Conservation (phyloP, 2,888 invertebrate genomes). For the Torymus texanus region DNA sequence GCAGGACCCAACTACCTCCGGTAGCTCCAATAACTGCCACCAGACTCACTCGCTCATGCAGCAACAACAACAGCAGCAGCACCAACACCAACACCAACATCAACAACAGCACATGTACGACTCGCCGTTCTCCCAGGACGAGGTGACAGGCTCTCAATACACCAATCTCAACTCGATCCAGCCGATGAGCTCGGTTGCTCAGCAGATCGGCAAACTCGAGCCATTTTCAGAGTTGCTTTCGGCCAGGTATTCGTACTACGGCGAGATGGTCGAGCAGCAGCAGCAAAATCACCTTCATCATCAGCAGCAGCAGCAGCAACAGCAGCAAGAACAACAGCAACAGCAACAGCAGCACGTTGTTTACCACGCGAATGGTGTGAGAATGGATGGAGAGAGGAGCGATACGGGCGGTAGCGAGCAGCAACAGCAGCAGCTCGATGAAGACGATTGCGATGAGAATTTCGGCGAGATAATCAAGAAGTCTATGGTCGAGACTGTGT, state of each 20-base stretch:
- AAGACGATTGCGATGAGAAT: slow-evolving; percentile 80
- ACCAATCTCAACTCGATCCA: slow-evolving; percentile 81
- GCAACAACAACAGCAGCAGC: slow-evolving; percentile 48
- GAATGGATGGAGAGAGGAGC: slow-evolving; percentile 57
- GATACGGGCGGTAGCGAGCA: neutral
- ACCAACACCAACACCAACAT: slow-evolving; percentile 46
- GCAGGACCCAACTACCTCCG: slow-evolving; percentile 57
- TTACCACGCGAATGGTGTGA: slow-evolving; percentile 55
- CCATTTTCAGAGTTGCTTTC: slow-evolving; percentile 81
- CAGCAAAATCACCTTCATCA: slow-evolving; percentile 57
- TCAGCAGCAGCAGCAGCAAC: slow-evolving; percentile 51
- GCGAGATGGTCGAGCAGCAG: slow-evolving; percentile 66
- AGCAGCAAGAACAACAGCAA: slow-evolving; percentile 51
- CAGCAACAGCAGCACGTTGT: slow-evolving; percentile 56
- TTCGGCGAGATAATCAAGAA: slow-evolving; percentile 95
- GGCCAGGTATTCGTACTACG: slow-evolving; percentile 77
- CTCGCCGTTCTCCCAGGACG: slow-evolving; percentile 69
- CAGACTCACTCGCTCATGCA: slow-evolving; percentile 50
- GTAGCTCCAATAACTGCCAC: slow-evolving; percentile 25
- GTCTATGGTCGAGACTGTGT: slow-evolving; percentile 93
- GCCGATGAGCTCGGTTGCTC: slow-evolving; percentile 71
- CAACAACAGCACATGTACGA: slow-evolving; percentile 52
- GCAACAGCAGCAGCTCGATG: slow-evolving; percentile 54
- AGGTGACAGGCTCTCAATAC: slow-evolving; percentile 78
- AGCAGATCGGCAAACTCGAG: slow-evolving; percentile 81